Conservation (phyloP, 2,888 invertebrate species). For the Pandemis cinnamomeana region DNA sequence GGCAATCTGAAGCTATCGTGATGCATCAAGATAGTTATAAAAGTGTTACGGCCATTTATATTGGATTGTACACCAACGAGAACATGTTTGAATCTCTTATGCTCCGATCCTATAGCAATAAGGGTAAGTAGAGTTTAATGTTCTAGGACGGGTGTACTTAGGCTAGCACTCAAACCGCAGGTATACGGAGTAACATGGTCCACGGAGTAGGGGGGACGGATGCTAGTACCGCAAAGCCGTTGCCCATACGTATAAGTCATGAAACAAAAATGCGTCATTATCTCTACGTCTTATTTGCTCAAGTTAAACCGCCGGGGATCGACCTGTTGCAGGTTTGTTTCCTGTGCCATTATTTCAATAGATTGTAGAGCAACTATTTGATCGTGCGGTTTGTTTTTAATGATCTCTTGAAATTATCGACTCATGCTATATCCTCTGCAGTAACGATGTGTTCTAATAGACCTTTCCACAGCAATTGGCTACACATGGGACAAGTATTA, state of each 20-base stretch:
- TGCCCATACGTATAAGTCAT: constrained; percentile 8
- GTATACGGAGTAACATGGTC: constrained; percentile 31
- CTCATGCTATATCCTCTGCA: background rate
- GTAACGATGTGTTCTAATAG: constrained; percentile 2
- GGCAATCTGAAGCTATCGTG: constrained; percentile 55
- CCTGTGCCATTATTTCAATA: background rate
- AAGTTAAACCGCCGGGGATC: background rate
- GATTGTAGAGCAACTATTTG: background rate
- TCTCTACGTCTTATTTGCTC: constrained; percentile 6
- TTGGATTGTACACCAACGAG: constrained; percentile 47
- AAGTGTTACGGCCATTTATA: constrained; percentile 59
- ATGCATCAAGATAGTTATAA: constrained; percentile 56
- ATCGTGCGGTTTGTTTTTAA: background rate
- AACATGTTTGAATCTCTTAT: constrained; percentile 23
- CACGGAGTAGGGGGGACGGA: constrained; percentile 16
- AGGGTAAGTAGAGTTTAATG: constrained; percentile 17
- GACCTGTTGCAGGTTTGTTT: constrained; percentile 8
- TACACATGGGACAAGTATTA: background rate
- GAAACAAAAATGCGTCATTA: constrained; percentile 21
- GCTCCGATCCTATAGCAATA: constrained; percentile 11
- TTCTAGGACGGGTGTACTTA: constrained; percentile 14
- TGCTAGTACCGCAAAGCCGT: constrained; percentile 13
- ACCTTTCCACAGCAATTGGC: background rate
- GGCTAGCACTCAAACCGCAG: constrained; percentile 40
- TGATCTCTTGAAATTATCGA: background rate